Evolutionary conservation across 2,797 vertebrate genomes (phyloP), one percentile per base, ranked within the genome.

Genomic region (Falco biarmicus): DNA sequence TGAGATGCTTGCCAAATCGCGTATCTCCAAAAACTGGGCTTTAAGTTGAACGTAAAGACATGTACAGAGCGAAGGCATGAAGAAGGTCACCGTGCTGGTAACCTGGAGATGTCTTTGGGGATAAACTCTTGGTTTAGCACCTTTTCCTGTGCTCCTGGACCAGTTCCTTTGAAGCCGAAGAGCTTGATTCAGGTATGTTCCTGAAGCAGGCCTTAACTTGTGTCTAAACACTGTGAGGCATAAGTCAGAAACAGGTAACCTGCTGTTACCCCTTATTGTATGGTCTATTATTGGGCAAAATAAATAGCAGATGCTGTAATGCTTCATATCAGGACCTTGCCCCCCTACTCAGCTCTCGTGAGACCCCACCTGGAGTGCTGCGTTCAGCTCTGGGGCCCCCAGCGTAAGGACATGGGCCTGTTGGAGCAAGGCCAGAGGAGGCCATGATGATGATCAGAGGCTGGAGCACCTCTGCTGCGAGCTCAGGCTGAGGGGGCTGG

Each of bases 1-100:
- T 41, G 65, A 57, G 48, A 59, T 43, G 26, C 26, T 81, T 11
- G 5, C 22, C 1, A 0, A 41, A 63, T 43, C 1, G 0, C 2
- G 0, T 57, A 5, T 71, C 43, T 74, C 54, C 25, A 60, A 25
- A 71, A 82, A 6, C 6, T 14, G 22, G 21, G 21, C 45, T 74
- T 34, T 28, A 45, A 84, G 24, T 19, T 74, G 61, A 63, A 64
- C 0, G 1, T 51, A 34, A 41, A 41, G 70, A 32, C 11, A 4
- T 3, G 4, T 63, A 14, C 15, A 65, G 43, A 57, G 59, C 14
- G 45, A 32, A 68, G 29, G 22, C 65, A 24, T 24, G n/a, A 53
- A 34, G 32, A 28, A 53, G 24, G 16, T 26, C 5, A 1, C 22
- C 0, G 1, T 65, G 53, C 56, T 69, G n/a, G 34, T 79, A 11